Base-by-base conservation (phyloP, 1,140 invertebrate species). In the Brachionus sp. region DNA sequence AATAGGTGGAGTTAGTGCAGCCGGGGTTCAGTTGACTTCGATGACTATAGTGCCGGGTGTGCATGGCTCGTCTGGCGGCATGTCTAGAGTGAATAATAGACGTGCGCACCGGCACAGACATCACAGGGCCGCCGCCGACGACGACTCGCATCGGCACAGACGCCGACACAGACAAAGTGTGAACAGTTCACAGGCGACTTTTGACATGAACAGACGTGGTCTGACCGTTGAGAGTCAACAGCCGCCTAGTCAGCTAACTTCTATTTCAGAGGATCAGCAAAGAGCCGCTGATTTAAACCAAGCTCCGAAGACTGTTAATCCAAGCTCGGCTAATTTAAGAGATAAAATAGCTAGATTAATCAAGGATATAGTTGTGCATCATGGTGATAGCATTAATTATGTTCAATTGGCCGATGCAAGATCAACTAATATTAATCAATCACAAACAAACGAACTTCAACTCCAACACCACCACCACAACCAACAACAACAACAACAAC, bases 341-440 rank as follows among this genome's bases (percentile, higher is more conserved):
- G 50, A 80, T 35, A 57, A 42, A 23, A 80, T 80, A 2, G 53
- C 77, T 5, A 80, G 5, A 35, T 42, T 80, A 25, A 80, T 80
- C n/a, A 80, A 80, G 16, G 77, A 80, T 37, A 80, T 80, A 29
- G 77, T 80, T 12, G 77, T 80, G 16, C 77, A 80, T 19, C 77
- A 80, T 80, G 77, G 77, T 16, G 77, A 80, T 35, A 62, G n/a
- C 9, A 80, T 80, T 13, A 50, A 62, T 62, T 80, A 80, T 35
- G 77, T 80, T n/a, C 77, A 80, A 42, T 66, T 80, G 39, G 77
- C 10, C 16, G 77, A 80, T n/a, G 12, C 19, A 12, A 33, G 29
- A 33, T 35, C 19, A 23, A 2, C 5, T 0, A 80, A 42, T 66
- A n/a, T 5, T 42, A 3, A 12, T 35, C 37, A 75, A 46, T 9